Percentiles rank a stretch among this genome's conserved stretches.
Conservation (phyloP, 2,113 vertebrate species). For the Anolis carolinensis region DNA sequence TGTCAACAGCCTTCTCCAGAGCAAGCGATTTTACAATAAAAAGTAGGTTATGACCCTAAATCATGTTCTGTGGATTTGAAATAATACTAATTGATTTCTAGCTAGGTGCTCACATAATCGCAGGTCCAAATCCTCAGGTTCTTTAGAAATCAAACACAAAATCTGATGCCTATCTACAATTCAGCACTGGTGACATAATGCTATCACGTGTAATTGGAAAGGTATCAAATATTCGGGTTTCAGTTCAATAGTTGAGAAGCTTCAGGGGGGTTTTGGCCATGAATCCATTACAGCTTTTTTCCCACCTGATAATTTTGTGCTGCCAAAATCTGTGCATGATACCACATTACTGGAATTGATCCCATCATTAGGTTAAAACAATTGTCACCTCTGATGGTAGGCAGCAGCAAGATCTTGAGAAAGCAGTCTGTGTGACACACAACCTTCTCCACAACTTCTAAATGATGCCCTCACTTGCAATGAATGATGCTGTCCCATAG, state of each 20-base stretch:
- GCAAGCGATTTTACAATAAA: not conserved
- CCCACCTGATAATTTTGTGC: not conserved
- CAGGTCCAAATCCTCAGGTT: not conserved
- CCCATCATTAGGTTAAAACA: too few relatives aligned
- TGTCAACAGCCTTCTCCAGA: not conserved
- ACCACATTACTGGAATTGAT: too few relatives aligned
- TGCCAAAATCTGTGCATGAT: not conserved
- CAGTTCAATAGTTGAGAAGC: not conserved
- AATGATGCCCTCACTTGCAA: too few relatives aligned
- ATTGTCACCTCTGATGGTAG: too few relatives aligned
- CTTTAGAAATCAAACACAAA: not conserved
- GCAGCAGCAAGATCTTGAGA: too few relatives aligned
- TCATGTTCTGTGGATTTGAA: not conserved
- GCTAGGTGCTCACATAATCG: not conserved
- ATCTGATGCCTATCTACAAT: not conserved
- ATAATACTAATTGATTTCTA: not conserved
- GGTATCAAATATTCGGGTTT: not conserved
- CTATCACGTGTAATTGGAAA: not conserved
- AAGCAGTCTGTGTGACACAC: too few relatives aligned
- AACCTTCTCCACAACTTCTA: too few relatives aligned
- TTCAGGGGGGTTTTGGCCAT: not conserved
- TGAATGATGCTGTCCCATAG: too few relatives aligned
- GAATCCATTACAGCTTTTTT: not conserved
- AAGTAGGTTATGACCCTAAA: conserved; percentile 1
- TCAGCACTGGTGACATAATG: not conserved